Percentiles rank a stretch among this genome's conserved stretches.
These are phyloP conservation scores for Protodeltote pygarga DNA, from an alignment of 2,888 invertebrate genomes.

Conservation along the genomic window DNA sequence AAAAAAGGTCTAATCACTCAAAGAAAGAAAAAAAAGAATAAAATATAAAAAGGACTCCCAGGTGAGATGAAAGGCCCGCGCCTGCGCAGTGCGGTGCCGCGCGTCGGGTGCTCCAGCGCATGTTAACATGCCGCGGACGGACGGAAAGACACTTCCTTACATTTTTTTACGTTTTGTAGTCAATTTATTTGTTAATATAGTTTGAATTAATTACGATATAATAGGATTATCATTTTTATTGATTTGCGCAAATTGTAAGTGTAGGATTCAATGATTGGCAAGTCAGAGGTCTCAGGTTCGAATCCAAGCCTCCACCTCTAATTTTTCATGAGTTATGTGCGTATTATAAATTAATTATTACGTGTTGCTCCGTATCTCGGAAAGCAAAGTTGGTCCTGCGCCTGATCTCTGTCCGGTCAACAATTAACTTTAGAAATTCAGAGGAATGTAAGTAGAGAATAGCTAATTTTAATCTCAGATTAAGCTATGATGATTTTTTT, in stretches of 20 bases:
- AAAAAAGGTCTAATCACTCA: conserved; percentile 67
- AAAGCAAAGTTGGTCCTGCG: no score
- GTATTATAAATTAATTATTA: no score
- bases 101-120: conserved; percentile 62
- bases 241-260: background rate
- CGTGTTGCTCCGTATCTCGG: no score
- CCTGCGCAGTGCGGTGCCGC: conserved; percentile 49
- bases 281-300: no score
- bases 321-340: no score
- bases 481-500: no score
- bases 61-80: conserved; percentile 78
- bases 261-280: background rate
- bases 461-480: no score
- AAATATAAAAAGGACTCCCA: conserved; percentile 72
- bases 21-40: conserved; percentile 64
- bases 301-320: no score
- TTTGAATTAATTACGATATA: conserved; percentile 43
- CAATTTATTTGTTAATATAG: conserved; percentile 36
- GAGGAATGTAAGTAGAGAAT: no score
- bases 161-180: conserved; percentile 34
- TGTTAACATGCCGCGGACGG: conserved; percentile 67
- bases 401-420: no score
- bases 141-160: conserved; percentile 75
- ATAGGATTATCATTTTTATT: conserved; percentile 23
- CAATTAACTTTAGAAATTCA: no score